Base-by-base conservation (phyloP, 2,888 invertebrate species). In the Poecilobothrus nobilitatus region DNA sequence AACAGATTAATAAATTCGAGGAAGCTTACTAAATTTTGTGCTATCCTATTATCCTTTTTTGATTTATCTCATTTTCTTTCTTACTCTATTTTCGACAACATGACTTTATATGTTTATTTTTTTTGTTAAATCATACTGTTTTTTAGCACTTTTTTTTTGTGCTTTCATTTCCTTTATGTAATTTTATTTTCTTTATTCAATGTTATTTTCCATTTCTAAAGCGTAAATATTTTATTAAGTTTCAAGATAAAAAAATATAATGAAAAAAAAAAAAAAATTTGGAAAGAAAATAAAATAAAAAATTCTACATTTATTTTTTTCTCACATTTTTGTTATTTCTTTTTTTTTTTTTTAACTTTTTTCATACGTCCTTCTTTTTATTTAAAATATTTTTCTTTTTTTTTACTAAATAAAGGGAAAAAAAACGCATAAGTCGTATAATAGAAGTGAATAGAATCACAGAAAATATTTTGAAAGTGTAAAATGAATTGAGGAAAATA, bases 191-290 rank as follows among this genome's bases (percentile, higher is more conserved):
- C 63, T 63, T 63, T 21, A 63, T 21, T 21, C 63, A 22, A 21
- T 63, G 20, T 21, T 63, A n/a, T n/a, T 63, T 10, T 63, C 20
- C 21, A 21, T 63, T 63, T 63, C 63, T 63, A 22, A 63, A 63
- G 63, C 63, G 63, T 63, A 63, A 63, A 63, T 63, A 63, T 63
- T 63, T 63, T 63, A 63, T 63, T 63, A 63, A 63, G 21, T 63
- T 22, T 63, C 21, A 63, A 63, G 10, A 20, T 5, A 63, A 21
- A n/a, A 63, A 63, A 63, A 63, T 20, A 63, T 63, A 20, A 63
- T 4, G 20, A 20, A 4, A 63, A 22, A 63, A 63, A 63, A 63
- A 10, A 20, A n/a, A n/a, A n/a, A n/a, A n/a, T n/a, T n/a, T n/a
- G n/a, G n/a, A n/a, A n/a, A n/a, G n/a, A n/a, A n/a, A n/a, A n/a